phyloP scores from a whole-genome alignment of 1,140 invertebrate genomes.

The Teleogryllus occipitalis region DNA sequence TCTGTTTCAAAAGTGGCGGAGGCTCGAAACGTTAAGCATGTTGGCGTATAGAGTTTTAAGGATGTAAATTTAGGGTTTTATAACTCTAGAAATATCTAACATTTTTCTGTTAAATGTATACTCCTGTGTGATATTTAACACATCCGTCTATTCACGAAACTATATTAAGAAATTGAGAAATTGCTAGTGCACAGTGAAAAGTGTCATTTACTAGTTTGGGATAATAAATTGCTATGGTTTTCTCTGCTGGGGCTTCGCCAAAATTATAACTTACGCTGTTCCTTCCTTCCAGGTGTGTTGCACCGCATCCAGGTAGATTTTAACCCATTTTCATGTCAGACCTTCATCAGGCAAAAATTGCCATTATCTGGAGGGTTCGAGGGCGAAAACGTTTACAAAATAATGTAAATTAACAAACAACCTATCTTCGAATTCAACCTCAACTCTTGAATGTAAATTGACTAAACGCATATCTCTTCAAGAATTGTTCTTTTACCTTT shows the following conservation, averaged over 20 bases:
- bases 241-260: neutral
- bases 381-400: slow-evolving; percentile 20
- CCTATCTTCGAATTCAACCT: slow-evolving; percentile 7
- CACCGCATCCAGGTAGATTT: neutral
- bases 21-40: neutral
- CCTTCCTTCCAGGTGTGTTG: slow-evolving; percentile 12
- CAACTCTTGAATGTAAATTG: neutral
- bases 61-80: slow-evolving; percentile 1
- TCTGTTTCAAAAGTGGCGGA: neutral
- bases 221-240: slow-evolving; percentile 13
- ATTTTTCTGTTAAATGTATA: neutral
- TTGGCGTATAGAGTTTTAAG: neutral
- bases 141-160: neutral
- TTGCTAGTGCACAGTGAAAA: neutral
- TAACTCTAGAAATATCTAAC: neutral
- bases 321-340: slow-evolving; percentile 16
- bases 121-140: neutral
- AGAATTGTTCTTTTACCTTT: no score
- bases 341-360: slow-evolving; percentile 13
- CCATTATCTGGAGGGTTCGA: neutral
- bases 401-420: slow-evolving; percentile 18
- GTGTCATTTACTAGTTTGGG: neutral
- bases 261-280: slow-evolving; percentile 3
- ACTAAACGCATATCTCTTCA: neutral
- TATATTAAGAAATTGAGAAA: neutral